A percentile compares a stretch with the other conserved stretches of the same genome.
Conservation (phyloP, 2,888 invertebrate genomes). For the Synanthedon tipuliformis region DNA sequence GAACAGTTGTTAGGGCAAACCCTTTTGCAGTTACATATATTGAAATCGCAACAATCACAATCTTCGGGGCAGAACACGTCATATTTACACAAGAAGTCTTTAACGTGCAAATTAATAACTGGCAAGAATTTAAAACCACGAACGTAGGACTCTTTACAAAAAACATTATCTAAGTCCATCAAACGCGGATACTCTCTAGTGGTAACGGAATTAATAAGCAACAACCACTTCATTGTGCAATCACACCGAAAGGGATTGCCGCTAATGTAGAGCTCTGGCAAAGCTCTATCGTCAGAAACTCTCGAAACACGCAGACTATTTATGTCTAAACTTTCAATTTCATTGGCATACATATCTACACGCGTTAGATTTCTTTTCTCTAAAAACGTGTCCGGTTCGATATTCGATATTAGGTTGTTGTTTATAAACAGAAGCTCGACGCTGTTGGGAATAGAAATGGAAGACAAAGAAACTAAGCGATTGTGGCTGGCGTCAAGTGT, state of each 20-base stretch:
- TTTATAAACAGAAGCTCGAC: constrained; percentile 89
- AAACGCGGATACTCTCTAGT: constrained; percentile 85
- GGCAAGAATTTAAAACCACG: constrained; percentile 83
- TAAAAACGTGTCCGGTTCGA: constrained; percentile 86
- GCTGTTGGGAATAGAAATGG: constrained; percentile 87
- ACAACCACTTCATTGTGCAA: constrained; percentile 96
- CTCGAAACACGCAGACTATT: constrained; percentile 82
- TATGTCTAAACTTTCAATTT: constrained; percentile 83
- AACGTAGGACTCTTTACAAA: constrained; percentile 87
- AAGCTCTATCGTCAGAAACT: constrained; percentile 74
- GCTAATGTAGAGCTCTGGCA: constrained; percentile 91
- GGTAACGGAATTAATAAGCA: constrained; percentile 86
- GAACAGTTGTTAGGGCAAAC: constrained; percentile 93
- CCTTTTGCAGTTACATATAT: constrained; percentile 95
- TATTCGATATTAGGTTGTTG: constrained; percentile 85
- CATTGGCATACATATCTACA: constrained; percentile 91
- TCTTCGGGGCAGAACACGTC: constrained; percentile 90
- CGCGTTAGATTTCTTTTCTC: constrained; percentile 86
- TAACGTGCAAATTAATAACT: constrained; percentile 79
- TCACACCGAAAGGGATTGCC: constrained; percentile 95
- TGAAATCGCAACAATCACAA: constrained; percentile 95
- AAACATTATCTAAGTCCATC: constrained; percentile 88
- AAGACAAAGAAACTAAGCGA: constrained; percentile 81
- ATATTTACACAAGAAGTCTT: constrained; percentile 91
- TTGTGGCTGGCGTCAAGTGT: constrained; percentile 92